Evolutionary conservation across 1,140 invertebrate species (phyloP), one percentile per base, ranked within the genome.

Genomic region (Calliphora vicina): DNA sequence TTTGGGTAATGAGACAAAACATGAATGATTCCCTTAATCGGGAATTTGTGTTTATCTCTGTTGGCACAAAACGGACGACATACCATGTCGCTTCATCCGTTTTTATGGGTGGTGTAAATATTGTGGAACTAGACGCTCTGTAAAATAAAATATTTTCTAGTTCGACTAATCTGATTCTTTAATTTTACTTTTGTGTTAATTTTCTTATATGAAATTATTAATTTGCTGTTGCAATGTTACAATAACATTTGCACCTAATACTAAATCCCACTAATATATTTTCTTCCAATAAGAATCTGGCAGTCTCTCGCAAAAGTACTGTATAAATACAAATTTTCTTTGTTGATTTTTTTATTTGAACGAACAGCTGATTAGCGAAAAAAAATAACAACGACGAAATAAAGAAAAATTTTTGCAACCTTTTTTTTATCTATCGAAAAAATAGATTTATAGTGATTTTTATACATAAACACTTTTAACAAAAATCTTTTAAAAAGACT

Each of bases 381-480:
- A 12, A 67, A 67, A 50, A 57, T n/a, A 57, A 67, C 61, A 67
- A 76, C 73, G 27, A 76, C 74, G 74, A 43, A 76, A 42, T 42
- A 76, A 76, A 78, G n/a, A 43, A 78, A 76, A 78, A 43, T 43
- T 43, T 50, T 23, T 43, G 74, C 17, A 23, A 43, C 1, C 3
- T 45, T 78, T 78, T 76, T 78, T 42, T 42, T 76, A 42, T 10
- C 17, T 27, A 17, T 78, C 25, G 72, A 29, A 74, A 74, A n/a
- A n/a, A 74, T 20, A 74, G 45, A 17, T 50, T 50, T 17, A 20
- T 42, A 42, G 13, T 9, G 17, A 23, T 78, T n/a, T 78, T 78
- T 45, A 17, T 25, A 76, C 13, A 27, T 29, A 27, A 42, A 27
- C 2, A 27, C 4, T 73, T 26, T 76, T 76, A 20, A 29, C 73